phyloP scores from a whole-genome alignment of 1,140 invertebrate species.

The Catajapyx aquilonaris region DNA sequence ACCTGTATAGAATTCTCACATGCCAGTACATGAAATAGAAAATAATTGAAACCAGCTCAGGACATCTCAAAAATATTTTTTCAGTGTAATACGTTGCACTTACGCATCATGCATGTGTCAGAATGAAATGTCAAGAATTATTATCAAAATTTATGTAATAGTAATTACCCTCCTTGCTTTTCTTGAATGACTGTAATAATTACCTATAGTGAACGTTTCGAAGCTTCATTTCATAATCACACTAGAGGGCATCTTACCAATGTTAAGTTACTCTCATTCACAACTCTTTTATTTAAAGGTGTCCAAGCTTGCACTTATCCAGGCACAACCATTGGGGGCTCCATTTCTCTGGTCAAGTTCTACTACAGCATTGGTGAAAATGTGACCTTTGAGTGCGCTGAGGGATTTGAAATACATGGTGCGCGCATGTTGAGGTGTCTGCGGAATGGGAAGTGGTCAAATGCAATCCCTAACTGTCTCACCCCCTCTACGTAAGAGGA shows the following conservation, averaged over 20 bases:
- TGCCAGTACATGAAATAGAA: neutral
- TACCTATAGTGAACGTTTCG: no score
- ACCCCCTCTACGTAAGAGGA: no score
- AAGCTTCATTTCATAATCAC: no score
- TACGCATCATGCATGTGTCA: no score
- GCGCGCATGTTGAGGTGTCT: constrained; percentile 50
- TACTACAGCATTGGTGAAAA: constrained; percentile 67
- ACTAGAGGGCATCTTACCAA: neutral
- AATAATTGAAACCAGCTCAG: no score
- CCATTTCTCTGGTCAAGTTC: constrained; percentile 66
- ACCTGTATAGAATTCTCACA: no score
- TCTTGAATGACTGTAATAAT: no score
- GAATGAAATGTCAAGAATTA: no score
- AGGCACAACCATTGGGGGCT: constrained; percentile 57
- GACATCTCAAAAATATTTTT: neutral
- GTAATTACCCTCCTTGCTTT: no score
- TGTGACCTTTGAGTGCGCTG: constrained; percentile 62
- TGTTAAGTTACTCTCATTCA: neutral
- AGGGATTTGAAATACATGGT: constrained; percentile 48
- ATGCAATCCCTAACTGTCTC: constrained; percentile 46
- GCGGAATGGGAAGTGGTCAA: constrained; percentile 66
- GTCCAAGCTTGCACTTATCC: constrained; percentile 65
- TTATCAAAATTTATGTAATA: no score
- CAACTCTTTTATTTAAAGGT: constrained; percentile 23
- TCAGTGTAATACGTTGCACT: neutral